These are phyloP conservation scores for Scaptomyza tumidula DNA, from an alignment of 2,888 invertebrate genomes.

Conservation along the genomic window DNA sequence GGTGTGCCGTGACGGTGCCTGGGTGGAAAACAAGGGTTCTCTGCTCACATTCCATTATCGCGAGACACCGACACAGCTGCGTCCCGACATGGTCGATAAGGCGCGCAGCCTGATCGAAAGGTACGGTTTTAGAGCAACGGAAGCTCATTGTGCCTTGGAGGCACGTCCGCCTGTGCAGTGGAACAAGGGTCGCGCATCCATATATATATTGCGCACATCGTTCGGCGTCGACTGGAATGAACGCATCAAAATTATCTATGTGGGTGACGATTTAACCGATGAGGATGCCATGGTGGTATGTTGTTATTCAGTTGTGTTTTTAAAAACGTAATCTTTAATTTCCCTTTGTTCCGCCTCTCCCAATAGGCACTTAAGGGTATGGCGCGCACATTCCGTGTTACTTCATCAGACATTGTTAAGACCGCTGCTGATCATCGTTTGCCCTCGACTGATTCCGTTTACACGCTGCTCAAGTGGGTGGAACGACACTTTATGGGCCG, in stretches of 20 bases:
- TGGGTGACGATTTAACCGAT: constrained; percentile 94
- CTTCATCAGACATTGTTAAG: constrained; percentile 92
- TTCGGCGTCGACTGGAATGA: constrained; percentile 97
- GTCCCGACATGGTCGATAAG: constrained; percentile 89
- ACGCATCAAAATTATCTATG: constrained; percentile 94
- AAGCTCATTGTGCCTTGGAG: constrained; percentile 94
- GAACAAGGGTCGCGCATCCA: constrained; percentile 95
- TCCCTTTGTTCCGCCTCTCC: background rate
- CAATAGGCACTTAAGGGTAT: constrained; percentile 94
- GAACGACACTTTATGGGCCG: constrained; percentile 92
- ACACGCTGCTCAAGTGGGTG: constrained; percentile 95
- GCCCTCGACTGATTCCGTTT: constrained; percentile 94
- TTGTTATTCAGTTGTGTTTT: constrained; percentile 13
- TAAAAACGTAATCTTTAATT: background rate
- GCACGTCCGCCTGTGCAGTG: constrained; percentile 95
- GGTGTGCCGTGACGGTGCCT: constrained; percentile 94
- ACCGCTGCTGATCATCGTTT: constrained; percentile 94
- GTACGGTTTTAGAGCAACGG: constrained; percentile 91
- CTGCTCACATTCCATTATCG: constrained; percentile 94
- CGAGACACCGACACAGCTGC: constrained; percentile 90
- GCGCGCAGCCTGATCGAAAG: constrained; percentile 90
- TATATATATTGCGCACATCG: constrained; percentile 94
- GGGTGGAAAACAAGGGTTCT: constrained; percentile 96
- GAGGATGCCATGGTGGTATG: constrained; percentile 95
- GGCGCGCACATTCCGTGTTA: constrained; percentile 96